These are phyloP conservation scores for Pheosia tremula DNA, from an alignment of 2,888 invertebrate species.

Conservation along the genomic window DNA sequence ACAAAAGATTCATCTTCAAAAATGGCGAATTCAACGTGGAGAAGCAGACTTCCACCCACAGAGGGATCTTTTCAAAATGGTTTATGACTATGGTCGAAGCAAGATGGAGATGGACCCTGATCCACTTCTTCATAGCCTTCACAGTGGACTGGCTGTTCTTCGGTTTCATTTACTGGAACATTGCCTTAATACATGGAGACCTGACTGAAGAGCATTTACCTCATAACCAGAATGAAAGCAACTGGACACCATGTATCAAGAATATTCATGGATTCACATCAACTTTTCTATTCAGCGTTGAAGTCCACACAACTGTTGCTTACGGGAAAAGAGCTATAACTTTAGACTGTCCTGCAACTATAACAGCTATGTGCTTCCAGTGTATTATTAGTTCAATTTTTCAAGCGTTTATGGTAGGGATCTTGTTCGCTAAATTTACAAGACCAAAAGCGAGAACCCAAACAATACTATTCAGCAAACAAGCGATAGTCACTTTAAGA, in stretches of 20 bases:
- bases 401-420: slow-evolving; percentile 92
- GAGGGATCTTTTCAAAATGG: slow-evolving; percentile 88
- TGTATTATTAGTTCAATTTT: slow-evolving; percentile 96
- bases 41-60: slow-evolving; percentile 85
- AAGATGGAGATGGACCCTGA: slow-evolving; percentile 96
- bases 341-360: slow-evolving; percentile 96
- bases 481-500: slow-evolving; percentile 94
- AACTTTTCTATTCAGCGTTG: slow-evolving; percentile 97
- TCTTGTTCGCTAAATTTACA: slow-evolving; percentile 97
- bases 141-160: slow-evolving; percentile 95
- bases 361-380: slow-evolving; percentile 97
- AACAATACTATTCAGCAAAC: slow-evolving; percentile 95
- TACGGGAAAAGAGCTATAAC: slow-evolving; percentile 94
- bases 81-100: slow-evolving; percentile 94
- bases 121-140: slow-evolving; percentile 93
- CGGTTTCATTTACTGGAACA: slow-evolving; percentile 95
- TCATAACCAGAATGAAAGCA: slow-evolving; percentile 74
- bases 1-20: slow-evolving; percentile 89
- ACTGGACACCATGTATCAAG: slow-evolving; percentile 94
- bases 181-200: slow-evolving; percentile 95
- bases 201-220: slow-evolving; percentile 87
- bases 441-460: slow-evolving; percentile 97
- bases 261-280: slow-evolving; percentile 95
- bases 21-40: slow-evolving; percentile 95
- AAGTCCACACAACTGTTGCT: slow-evolving; percentile 97